These are phyloP conservation scores for Heliconius erato DNA, from an alignment of 2,888 invertebrate species.

Conservation along the genomic window DNA sequence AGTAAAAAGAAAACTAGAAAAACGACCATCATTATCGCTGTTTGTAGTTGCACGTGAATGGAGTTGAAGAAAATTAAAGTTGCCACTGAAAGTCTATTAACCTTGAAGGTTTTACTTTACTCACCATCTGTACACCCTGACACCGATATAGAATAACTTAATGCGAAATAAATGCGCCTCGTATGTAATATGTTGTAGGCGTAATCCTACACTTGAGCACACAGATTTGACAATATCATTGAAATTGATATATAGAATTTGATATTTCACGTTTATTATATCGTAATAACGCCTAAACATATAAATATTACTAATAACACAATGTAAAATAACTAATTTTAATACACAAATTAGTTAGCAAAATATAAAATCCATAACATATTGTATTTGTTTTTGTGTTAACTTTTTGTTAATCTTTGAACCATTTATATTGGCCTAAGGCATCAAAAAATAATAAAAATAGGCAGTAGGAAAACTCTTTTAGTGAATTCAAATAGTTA, in stretches of 20 bases:
- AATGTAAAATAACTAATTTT: no score
- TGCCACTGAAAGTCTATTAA: slow-evolving; percentile 36
- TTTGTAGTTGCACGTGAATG: slow-evolving; percentile 26
- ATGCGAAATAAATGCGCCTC: slow-evolving; percentile 39
- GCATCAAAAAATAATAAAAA: background rate
- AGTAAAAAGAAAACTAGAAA: slow-evolving; percentile 3
- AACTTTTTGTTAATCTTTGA: background rate
- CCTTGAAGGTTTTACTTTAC: slow-evolving; percentile 40
- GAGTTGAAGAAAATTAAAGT: slow-evolving; percentile 42
- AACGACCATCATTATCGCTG: slow-evolving; percentile 10
- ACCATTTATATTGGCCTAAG: background rate
- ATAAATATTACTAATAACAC: no score
- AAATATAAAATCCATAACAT: no score
- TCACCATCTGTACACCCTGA: slow-evolving; percentile 62
- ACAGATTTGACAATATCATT: slow-evolving; percentile 26
- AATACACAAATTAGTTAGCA: no score
- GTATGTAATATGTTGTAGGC: slow-evolving; percentile 30
- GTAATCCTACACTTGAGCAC: slow-evolving; percentile 48
- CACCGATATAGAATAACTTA: slow-evolving; percentile 71
- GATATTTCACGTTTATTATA: background rate
- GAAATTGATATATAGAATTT: slow-evolving; percentile 9
- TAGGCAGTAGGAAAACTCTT: background rate
- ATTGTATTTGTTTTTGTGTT: no score
- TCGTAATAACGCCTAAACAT: background rate
- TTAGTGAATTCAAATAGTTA: slow-evolving; percentile 12